phyloP scores from a whole-genome alignment of 2,113 vertebrate genomes.

The Neolamprologus longior region DNA sequence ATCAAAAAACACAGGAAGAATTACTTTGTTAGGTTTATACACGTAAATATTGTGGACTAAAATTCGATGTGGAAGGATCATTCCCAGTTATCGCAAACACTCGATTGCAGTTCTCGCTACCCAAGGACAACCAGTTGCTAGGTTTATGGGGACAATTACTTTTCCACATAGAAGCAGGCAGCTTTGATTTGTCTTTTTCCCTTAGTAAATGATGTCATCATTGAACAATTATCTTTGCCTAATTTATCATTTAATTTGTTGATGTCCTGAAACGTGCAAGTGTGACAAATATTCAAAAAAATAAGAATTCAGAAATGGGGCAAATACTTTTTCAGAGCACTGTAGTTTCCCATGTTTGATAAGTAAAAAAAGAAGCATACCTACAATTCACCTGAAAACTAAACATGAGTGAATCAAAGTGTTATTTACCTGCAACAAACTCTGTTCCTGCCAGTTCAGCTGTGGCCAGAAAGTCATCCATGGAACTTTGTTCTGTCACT shows the following conservation, averaged over 20 bases:
- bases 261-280: background rate
- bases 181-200: accelerated
- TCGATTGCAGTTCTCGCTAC: background rate
- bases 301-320: background rate
- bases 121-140: background rate
- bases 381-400: background rate
- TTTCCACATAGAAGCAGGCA: background rate
- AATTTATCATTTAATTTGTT: background rate
- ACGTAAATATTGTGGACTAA: background rate
- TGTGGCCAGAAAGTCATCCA: constrained; percentile 94
- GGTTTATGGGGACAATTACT: background rate
- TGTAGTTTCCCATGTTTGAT: background rate
- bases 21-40: background rate
- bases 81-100: background rate
- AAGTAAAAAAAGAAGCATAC: background rate
- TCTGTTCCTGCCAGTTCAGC: constrained; percentile 92
- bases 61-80: accelerated
- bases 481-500: constrained; percentile 87
- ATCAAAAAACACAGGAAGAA: background rate
- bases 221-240: background rate
- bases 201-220: accelerated
- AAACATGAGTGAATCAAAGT: background rate
- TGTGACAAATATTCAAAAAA: background rate
- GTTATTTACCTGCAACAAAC: constrained; percentile 81
- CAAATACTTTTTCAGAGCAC: background rate